phyloP scores from a whole-genome alignment of 1,140 invertebrate genomes.

The Laupala kohalensis region DNA sequence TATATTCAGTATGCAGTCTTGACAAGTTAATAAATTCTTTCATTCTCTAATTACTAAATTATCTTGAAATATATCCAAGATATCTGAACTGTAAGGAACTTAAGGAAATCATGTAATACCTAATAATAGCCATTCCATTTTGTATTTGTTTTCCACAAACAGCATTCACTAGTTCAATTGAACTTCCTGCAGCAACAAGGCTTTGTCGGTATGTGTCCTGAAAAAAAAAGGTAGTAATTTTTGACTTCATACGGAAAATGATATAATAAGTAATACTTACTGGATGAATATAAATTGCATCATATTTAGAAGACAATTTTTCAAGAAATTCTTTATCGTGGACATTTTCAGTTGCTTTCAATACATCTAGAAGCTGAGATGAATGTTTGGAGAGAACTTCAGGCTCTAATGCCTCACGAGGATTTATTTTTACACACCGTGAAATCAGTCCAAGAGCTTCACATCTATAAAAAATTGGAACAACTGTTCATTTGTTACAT shows the following conservation, averaged over 20 bases:
- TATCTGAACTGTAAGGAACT: too few relatives aligned
- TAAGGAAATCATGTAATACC: too few relatives aligned
- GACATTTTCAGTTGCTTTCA: conserved; percentile 46
- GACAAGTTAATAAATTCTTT: too few relatives aligned
- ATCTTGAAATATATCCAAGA: too few relatives aligned
- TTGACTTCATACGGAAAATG: not conserved
- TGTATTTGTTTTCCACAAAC: conserved; percentile 53
- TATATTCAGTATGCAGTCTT: too few relatives aligned
- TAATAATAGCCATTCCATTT: conserved; percentile 72
- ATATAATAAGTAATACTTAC: conserved; percentile 34
- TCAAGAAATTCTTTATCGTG: conserved; percentile 48
- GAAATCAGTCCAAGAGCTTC: conserved; percentile 54
- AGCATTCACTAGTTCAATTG: conserved; percentile 63
- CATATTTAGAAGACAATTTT: conserved; percentile 60
- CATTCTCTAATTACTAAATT: too few relatives aligned
- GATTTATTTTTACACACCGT: conserved; percentile 44
- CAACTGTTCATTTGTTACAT: too few relatives aligned
- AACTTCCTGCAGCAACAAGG: conserved; percentile 61
- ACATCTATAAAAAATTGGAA: conserved; percentile 36
- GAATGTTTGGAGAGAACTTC: conserved; percentile 57
- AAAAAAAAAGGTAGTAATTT: conserved; percentile 21
- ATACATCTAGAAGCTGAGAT: conserved; percentile 43
- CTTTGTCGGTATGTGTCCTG: conserved; percentile 70
- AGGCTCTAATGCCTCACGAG: conserved; percentile 50
- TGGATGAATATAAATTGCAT: conserved; percentile 75